phyloP scores from a whole-genome alignment of 2,888 invertebrate genomes.

The Dilophus febrilis region DNA sequence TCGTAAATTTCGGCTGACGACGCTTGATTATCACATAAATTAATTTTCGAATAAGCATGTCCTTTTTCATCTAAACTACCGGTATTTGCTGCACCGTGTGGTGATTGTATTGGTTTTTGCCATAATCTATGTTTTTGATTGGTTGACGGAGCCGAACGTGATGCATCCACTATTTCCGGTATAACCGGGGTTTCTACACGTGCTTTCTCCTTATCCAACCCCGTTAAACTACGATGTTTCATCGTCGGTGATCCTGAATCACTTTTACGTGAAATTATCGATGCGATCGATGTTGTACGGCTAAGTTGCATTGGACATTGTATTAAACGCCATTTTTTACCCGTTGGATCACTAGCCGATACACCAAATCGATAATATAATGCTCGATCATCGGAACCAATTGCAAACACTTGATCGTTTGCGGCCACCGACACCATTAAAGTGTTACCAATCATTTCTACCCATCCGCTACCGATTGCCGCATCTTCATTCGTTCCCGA shows the following conservation, averaged over 20 bases:
- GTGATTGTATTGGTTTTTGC: conserved; percentile 22
- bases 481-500: conserved; percentile 56
- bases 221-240: conserved; percentile 53
- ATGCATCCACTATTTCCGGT: conserved; percentile 37
- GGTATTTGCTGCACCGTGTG: conserved; percentile 24
- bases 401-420: conserved; percentile 79
- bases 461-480: conserved; percentile 71
- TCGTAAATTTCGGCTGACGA: conserved; percentile 30
- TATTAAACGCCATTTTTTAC: conserved; percentile 70
- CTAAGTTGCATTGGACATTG: conserved; percentile 69
- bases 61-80: conserved; percentile 26
- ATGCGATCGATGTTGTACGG: conserved; percentile 64
- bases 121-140: conserved; percentile 41
- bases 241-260: conserved; percentile 35
- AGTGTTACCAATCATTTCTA: conserved; percentile 79
- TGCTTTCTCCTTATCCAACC: conserved; percentile 29
- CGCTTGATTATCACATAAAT: conserved; percentile 18
- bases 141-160: conserved; percentile 56
- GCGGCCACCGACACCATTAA: conserved; percentile 65
- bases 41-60: conserved; percentile 12
- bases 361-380: conserved; percentile 69
- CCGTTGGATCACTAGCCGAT: conserved; percentile 56
- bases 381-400: conserved; percentile 65
- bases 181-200: conserved; percentile 27
- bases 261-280: conserved; percentile 38